Conservation (phyloP, 2,113 vertebrate species). For the Campylomormyrus tamandua region DNA sequence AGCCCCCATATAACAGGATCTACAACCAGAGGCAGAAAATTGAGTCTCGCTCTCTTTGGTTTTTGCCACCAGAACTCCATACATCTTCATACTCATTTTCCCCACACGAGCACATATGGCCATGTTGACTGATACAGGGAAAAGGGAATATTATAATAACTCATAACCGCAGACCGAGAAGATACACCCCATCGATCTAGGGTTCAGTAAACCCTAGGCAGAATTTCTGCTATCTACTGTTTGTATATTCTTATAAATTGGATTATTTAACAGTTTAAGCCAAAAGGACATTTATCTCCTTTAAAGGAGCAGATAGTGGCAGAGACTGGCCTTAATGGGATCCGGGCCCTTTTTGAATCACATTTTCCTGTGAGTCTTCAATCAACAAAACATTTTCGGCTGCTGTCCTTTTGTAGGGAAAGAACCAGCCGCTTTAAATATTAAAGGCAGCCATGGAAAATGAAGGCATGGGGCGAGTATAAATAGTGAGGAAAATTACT, state of each 20-base stretch:
- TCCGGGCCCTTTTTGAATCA: background rate
- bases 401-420: background rate
- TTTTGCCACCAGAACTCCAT: background rate
- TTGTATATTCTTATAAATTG: slow-evolving; percentile 3
- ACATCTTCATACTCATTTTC: background rate
- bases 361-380: background rate
- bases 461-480: background rate
- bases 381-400: slow-evolving; percentile 1
- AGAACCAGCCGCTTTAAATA: background rate
- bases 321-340: background rate
- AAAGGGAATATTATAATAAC: background rate
- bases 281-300: background rate
- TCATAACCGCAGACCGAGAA: background rate
- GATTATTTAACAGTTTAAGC: slow-evolving; percentile 1
- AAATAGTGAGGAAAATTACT: background rate
- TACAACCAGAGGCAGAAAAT: background rate
- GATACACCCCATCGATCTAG: background rate
- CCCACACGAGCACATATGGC: background rate
- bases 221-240: slow-evolving; percentile 4
- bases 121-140: background rate
- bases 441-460: background rate
- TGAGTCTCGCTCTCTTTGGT: background rate
- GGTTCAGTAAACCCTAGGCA: background rate
- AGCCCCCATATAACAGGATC: background rate
- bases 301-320: background rate